Conservation (phyloP, 1,140 invertebrate genomes). For the Macrosteles quadrilineatus region DNA sequence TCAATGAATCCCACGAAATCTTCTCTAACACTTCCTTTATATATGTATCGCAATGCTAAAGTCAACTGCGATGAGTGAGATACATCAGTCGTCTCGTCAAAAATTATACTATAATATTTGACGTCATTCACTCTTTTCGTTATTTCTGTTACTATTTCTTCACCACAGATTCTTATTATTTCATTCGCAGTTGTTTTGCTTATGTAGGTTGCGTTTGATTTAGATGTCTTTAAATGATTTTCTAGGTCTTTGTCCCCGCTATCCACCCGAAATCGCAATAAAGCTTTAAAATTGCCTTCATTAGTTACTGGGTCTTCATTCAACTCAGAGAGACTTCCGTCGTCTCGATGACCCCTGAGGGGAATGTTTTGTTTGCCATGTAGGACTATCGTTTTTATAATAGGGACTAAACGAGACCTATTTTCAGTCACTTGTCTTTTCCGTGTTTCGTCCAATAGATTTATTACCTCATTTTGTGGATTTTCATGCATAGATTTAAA, state of each 20-base stretch:
- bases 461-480: neutral
- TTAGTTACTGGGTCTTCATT: constrained; percentile 31
- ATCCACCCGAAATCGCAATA: constrained; percentile 39
- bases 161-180: too few species aligned
- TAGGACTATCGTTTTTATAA: constrained; percentile 40
- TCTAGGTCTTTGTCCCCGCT: constrained; percentile 39
- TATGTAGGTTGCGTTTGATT: constrained; percentile 39
- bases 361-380: constrained; percentile 41
- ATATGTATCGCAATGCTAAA: too few species aligned
- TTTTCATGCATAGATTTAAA: neutral
- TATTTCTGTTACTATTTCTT: constrained; percentile 43
- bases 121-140: constrained; percentile 35
- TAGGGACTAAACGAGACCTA: constrained; percentile 30
- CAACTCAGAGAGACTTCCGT: constrained; percentile 32
- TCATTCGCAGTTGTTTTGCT: too few species aligned
- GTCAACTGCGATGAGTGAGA: too few species aligned
- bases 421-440: constrained; percentile 39
- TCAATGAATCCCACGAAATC: too few species aligned
- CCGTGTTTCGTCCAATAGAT: constrained; percentile 19
- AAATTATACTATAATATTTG: constrained; percentile 40
- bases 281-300: constrained; percentile 43
- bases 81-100: constrained; percentile 46
- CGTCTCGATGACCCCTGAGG: constrained; percentile 41
- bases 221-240: too few species aligned
- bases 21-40: too few species aligned